Conservation (phyloP, 1,140 invertebrate genomes). For the Phymorhynchus buccinoides region DNA sequence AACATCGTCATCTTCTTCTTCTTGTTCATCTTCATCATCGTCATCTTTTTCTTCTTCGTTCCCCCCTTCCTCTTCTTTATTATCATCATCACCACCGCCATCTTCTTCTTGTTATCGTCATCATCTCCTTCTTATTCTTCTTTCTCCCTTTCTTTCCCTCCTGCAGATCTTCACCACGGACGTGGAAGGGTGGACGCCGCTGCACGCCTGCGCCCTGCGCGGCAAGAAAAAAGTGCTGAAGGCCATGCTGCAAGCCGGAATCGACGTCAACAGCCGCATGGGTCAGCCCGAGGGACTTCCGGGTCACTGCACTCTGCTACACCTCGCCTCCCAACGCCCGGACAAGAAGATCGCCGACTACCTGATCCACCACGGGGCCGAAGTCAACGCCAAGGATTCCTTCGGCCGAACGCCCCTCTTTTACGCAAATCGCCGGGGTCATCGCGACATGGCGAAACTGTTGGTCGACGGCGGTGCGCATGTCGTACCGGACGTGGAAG, state of each 20-base stretch:
- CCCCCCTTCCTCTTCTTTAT: too few relatives aligned
- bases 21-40: neutral
- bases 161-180: conserved; percentile 50
- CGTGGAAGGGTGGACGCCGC: conserved; percentile 64
- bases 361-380: conserved; percentile 53
- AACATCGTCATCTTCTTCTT: neutral
- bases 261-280: conserved; percentile 59
- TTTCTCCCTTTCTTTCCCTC: neutral
- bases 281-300: conserved; percentile 63
- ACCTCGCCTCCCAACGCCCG: conserved; percentile 55
- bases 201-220: conserved; percentile 60
- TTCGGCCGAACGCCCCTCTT: conserved; percentile 50
- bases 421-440: conserved; percentile 50
- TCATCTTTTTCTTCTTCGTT: neutral
- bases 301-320: conserved; percentile 51
- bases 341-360: conserved; percentile 57
- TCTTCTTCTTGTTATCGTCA: too few relatives aligned
- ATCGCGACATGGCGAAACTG: conserved; percentile 43
- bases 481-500: conserved; percentile 2
- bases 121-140: too few relatives aligned
- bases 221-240: conserved; percentile 61
- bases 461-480: conserved; percentile 52
- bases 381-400: conserved; percentile 54
- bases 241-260: conserved; percentile 55
- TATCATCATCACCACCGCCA: neutral